Evolutionary conservation across 2,888 invertebrate genomes (phyloP), one percentile per base, ranked within the genome.

Genomic region (Abrostola tripartita): DNA sequence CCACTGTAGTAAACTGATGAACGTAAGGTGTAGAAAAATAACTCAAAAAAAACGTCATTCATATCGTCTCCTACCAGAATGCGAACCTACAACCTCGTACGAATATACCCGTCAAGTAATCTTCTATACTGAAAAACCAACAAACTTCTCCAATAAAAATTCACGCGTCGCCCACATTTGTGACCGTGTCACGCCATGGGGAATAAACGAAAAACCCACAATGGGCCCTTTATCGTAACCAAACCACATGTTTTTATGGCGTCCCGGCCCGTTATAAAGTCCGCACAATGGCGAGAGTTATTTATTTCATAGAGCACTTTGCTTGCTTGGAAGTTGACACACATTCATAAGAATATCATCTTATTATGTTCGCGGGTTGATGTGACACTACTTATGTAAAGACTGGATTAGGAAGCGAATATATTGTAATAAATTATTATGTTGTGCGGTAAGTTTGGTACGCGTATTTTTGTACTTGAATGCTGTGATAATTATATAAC

Each of bases 181-280:
- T 50, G 42, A 10, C 55, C 81, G 47, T 52, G 62, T 61, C 5
- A 54, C 61, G 41, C 55, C 57, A 47, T 70, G 69, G 72, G 72
- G 71, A 75, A 64, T 59, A 61, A 71, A 65, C 62, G 65, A 71
- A 81, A 80, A 76, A 58, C 61, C 70, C 70, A 78, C 74, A 74
- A 79, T 72, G 73, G 69, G 59, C 62, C 73, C 75, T 82, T 81
- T 80, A 83, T 83, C 79, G 81, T 78, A 80, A 77, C 75, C 79
- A 73, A 70, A 75, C 76, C 77, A 78, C 78, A 82, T 83, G 80
- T 83, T 83, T 83, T 79, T 81, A 82, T 81, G 82, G 71, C 79
- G 72, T 78, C 69, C 76, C 67, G 65, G 71, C 66, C 77, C 78
- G 74, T 79, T 83, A 80, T 77, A 76, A 81, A 81, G 76, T 80